Percentiles rank a stretch among this genome's conserved stretches.
These are phyloP conservation scores for Alitta virens DNA, from an alignment of 2,888 invertebrate genomes.

Conservation along the genomic window DNA sequence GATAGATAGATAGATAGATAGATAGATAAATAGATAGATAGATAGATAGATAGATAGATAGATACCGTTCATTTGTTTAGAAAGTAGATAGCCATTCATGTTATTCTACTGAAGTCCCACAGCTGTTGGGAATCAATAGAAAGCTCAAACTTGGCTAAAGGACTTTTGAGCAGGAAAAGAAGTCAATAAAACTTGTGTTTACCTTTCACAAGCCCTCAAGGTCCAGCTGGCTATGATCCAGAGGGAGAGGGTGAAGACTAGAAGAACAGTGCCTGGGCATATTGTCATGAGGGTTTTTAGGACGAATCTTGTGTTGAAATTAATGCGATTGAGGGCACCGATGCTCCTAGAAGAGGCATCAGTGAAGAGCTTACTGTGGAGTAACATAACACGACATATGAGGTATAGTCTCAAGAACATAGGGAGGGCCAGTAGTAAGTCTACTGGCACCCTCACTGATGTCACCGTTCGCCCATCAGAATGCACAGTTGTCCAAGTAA, in stretches of 20 bases:
- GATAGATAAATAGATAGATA: no score
- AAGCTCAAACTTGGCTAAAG: no score
- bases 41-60: no score
- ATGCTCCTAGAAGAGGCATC: conserved; percentile 95
- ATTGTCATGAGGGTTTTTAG: conserved; percentile 99
- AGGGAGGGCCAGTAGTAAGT: conserved; percentile 94
- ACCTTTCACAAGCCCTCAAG: conserved; percentile 97
- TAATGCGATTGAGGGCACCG: conserved; percentile 58
- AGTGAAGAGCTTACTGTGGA: conserved; percentile 99
- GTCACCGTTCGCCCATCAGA: conserved; percentile 32
- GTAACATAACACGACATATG: conserved; percentile 98
- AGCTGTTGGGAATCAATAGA: no score
- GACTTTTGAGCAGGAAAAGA: no score
- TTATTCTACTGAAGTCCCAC: no score
- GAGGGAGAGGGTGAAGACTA: conserved; percentile 98
- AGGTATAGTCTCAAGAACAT: conserved; percentile 99
- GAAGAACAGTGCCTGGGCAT: conserved; percentile 94
- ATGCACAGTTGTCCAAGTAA: conserved; percentile 60
- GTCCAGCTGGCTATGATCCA: conserved; percentile 99
- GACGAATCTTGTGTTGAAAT: conserved; percentile 85
- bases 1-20: no score
- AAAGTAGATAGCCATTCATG: no score
- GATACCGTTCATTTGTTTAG: no score
- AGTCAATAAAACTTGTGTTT: no score
- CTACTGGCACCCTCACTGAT: conserved; percentile 58